Base-by-base conservation (phyloP, 53 echinoderm and acorn worm genomes). In the Paracentrotus lividus region DNA sequence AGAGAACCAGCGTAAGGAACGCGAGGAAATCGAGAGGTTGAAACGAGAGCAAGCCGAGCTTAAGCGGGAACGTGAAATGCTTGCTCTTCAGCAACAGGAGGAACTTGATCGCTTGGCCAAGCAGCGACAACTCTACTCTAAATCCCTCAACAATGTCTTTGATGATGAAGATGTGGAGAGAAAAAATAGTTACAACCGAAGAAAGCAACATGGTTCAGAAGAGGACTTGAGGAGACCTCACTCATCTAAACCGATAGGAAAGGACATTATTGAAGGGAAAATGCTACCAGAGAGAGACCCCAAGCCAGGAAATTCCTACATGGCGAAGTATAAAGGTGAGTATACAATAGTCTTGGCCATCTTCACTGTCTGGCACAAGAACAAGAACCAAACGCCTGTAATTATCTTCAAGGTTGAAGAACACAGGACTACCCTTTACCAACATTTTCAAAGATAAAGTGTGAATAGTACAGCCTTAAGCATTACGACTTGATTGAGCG, bases 301-400 rank as follows among this genome's bases (percentile, higher is more conserved):
- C 47, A 93, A 90, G 23, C 94, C 95, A 51, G 93, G 91, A 54
- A 97, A 96, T 38, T 88, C 94, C 51, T 94, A 93, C 84, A 95
- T 98, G 98, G 97, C 97, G 57, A 93, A 94, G 52, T 95, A 94
- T 53, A 98, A 93, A 94, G 98, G 97, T 97, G 34, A 93, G 95
- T 64, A 12, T 36, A 72, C 40, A 40, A 40, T n/a, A n/a, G n/a
- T n/a, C n/a, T n/a, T n/a, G n/a, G n/a, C n/a, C n/a, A n/a, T n/a
- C n/a, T n/a, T 24, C n/a, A 53, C 53, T 53, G 2, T 24, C n/a
- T n/a, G n/a, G n/a, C n/a, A n/a, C n/a, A n/a, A n/a, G n/a, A n/a
- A n/a, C n/a, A n/a, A n/a, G n/a, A n/a, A n/a, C n/a, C n/a, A n/a
- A n/a, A n/a, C n/a, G n/a, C n/a, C n/a, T n/a, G n/a, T n/a, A n/a